A percentile compares a stretch with the other conserved stretches of the same genome.
Conservation (phyloP, 2,888 invertebrate species). For the Rhagium mordax region DNA sequence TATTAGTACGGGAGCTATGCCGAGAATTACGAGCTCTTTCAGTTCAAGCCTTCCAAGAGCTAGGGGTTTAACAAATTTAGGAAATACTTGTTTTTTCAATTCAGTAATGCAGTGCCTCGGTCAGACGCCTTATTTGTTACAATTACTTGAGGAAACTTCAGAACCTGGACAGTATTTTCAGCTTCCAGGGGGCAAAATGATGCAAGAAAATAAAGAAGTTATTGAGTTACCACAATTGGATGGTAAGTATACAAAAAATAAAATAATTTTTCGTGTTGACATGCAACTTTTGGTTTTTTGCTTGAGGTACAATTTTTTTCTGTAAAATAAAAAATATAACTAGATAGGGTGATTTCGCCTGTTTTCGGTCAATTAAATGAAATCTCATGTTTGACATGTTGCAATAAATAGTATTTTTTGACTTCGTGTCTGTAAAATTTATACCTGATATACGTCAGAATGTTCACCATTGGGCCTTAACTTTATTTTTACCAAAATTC, state of each 20-base stretch:
- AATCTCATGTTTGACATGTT: too few species aligned
- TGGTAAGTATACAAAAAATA: constrained; percentile 54
- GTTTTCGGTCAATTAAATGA: too few species aligned
- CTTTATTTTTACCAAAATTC: too few species aligned
- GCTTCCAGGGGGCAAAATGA: constrained; percentile 81
- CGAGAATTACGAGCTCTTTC: constrained; percentile 42
- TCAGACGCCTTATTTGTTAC: constrained; percentile 84
- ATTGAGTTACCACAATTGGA: constrained; percentile 58
- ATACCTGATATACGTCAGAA: too few species aligned
- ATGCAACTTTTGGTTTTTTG: too few species aligned
- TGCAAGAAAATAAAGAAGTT: constrained; percentile 65
- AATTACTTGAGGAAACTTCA: constrained; percentile 79
- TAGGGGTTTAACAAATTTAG: constrained; percentile 90
- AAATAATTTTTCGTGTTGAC: too few species aligned
- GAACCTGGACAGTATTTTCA: constrained; percentile 80
- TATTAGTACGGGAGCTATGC: constrained; percentile 51
- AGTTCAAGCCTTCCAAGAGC: constrained; percentile 71
- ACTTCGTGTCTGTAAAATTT: too few species aligned
- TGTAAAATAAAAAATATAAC: too few species aligned
- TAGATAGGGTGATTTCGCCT: too few species aligned
- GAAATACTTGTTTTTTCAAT: constrained; percentile 98
- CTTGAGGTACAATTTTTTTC: too few species aligned
- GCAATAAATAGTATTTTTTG: too few species aligned
- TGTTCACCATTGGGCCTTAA: too few species aligned
- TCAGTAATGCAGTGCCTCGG: constrained; percentile 95